phyloP scores from a whole-genome alignment of 2,797 vertebrate genomes.

The Catharus ustulatus region DNA sequence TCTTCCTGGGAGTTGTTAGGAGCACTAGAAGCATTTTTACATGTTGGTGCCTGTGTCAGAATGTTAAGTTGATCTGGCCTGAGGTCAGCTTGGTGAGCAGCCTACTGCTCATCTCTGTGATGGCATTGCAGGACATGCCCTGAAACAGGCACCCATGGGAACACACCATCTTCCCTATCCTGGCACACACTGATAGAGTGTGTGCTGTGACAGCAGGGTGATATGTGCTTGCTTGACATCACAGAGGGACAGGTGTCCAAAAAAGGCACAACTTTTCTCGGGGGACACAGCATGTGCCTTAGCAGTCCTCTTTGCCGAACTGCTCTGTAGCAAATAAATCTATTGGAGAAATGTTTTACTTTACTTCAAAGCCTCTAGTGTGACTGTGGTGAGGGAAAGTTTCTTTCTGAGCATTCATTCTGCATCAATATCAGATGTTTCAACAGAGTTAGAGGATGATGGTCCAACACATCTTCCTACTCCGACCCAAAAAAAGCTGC shows the following conservation, averaged over 20 bases:
- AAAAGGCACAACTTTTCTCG: neutral
- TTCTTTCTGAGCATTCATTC: neutral
- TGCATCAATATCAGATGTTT: neutral
- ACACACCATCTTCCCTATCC: neutral
- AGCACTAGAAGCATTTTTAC: neutral
- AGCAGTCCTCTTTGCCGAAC: neutral
- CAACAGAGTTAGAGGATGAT: neutral
- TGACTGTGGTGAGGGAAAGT: neutral
- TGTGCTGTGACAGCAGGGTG: neutral
- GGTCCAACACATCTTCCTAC: neutral
- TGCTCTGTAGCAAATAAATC: neutral
- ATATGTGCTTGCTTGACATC: neutral
- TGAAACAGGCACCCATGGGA: neutral
- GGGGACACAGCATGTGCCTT: fast-evolving
- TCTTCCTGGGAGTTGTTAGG: neutral
- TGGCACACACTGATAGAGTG: neutral
- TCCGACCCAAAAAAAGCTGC: neutral
- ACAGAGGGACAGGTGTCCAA: neutral
- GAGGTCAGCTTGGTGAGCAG: neutral
- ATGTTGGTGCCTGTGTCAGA: fast-evolving
- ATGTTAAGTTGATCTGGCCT: neutral
- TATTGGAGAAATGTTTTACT: neutral
- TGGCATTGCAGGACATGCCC: neutral
- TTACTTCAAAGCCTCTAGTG: neutral
- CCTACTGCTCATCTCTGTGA: neutral